phyloP scores from a whole-genome alignment of 2,113 vertebrate species.

The Pica pica region DNA sequence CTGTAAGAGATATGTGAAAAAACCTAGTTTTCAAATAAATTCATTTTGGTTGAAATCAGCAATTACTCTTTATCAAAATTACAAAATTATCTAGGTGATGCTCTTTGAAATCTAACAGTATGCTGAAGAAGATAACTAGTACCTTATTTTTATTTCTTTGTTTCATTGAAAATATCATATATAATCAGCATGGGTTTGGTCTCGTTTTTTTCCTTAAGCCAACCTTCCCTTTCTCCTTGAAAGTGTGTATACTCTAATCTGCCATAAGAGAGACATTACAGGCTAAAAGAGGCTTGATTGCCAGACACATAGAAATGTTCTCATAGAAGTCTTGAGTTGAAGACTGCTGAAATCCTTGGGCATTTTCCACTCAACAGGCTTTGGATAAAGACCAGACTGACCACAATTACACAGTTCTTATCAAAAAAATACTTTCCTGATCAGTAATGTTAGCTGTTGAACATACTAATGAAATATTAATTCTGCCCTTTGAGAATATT shows the following conservation, averaged over 20 bases:
- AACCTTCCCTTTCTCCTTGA: neutral
- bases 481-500: neutral
- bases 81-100: neutral
- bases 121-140: neutral
- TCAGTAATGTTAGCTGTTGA: neutral
- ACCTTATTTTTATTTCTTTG: neutral
- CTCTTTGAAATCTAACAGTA: neutral
- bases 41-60: neutral
- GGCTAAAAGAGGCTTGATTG: neutral
- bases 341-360: neutral
- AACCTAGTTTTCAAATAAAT: neutral
- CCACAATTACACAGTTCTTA: neutral
- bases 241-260: neutral
- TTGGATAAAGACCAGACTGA: neutral
- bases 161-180: neutral
- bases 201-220: neutral
- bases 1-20: neutral
- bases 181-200: neutral
- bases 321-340: neutral
- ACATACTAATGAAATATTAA: constrained; percentile 16
- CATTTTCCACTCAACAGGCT: neutral
- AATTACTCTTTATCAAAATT: neutral
- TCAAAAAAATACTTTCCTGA: neutral
- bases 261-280: neutral
- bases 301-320: neutral